A percentile compares a stretch with the other conserved stretches of the same genome.
These are phyloP conservation scores for Emydocephalus ijimae DNA, from an alignment of 2,113 vertebrate species.

Conservation along the genomic window DNA sequence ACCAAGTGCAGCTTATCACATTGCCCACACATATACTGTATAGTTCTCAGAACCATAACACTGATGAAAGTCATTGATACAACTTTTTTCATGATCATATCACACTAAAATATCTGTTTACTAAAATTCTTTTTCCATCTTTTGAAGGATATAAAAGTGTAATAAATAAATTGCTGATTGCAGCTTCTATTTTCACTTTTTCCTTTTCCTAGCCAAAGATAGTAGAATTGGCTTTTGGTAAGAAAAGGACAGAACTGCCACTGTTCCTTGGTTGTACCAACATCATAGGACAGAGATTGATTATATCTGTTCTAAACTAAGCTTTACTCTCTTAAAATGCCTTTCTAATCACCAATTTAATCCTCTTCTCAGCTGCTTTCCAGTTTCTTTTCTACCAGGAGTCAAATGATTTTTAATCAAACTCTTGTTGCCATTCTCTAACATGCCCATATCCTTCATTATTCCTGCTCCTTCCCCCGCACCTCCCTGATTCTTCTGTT, in stretches of 20 bases:
- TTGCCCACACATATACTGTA: not conserved
- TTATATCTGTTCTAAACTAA: not conserved
- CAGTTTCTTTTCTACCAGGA: not conserved
- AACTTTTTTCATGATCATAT: not conserved
- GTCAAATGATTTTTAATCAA: not conserved
- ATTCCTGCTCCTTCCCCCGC: not conserved
- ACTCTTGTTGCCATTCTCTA: not conserved
- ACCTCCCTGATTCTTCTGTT: not conserved
- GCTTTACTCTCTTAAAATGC: not conserved
- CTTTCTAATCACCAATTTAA: not conserved
- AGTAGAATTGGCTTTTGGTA: not conserved
- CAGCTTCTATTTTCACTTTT: not conserved
- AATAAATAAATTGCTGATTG: not conserved
- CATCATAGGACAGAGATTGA: not conserved
- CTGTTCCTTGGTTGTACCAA: not conserved
- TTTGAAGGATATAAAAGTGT: not conserved
- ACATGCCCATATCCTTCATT: not conserved
- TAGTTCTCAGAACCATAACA: not conserved
- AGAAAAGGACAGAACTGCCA: not conserved
- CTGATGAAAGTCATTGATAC: not conserved
- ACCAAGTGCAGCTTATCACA: not conserved
- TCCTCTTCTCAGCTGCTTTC: not conserved
- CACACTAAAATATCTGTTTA: not conserved
- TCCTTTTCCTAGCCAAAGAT: not conserved
- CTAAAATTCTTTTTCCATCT: not conserved